These are phyloP conservation scores for Micromussa lordhowensis DNA, from an alignment of 92 coral and sea anemone species.

Conservation along the genomic window DNA sequence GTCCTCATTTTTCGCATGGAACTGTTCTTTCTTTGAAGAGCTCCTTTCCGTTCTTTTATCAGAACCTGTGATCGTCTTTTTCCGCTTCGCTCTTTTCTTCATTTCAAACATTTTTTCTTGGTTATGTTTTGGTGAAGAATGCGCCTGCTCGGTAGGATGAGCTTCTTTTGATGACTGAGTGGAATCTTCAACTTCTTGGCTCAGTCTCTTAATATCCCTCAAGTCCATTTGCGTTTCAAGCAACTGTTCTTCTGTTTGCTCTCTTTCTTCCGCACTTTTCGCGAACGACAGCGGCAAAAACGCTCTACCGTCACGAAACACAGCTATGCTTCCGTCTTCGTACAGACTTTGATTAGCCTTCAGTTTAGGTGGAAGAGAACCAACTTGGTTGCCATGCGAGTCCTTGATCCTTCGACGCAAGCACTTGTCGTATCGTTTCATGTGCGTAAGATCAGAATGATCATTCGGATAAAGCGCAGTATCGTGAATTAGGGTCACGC, in stretches of 20 bases:
- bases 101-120: conserved; percentile 19
- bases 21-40: neutral
- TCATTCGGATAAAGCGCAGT: conserved; percentile 93
- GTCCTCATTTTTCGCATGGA: neutral
- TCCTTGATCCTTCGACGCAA: conserved; percentile 64
- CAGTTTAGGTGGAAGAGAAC: conserved; percentile 3
- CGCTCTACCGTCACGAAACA: conserved; percentile 55
- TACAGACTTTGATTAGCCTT: conserved; percentile 59
- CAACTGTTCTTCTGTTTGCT: conserved; percentile 23
- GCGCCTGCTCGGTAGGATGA: neutral
- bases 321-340: conserved; percentile 68
- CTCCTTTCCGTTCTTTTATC: neutral
- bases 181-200: conserved; percentile 6
- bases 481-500: conserved; percentile 91
- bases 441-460: conserved; percentile 76
- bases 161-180: neutral
- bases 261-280: conserved; percentile 31
- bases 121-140: neutral
- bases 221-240: conserved; percentile 39
- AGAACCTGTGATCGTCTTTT: neutral
- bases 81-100: conserved; percentile 20
- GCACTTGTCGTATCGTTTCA: conserved; percentile 80
- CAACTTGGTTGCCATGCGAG: conserved; percentile 80
- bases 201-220: conserved; percentile 17
- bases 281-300: conserved; percentile 43